phyloP scores from a whole-genome alignment of 2,888 invertebrate genomes.

The Erebia ligea region DNA sequence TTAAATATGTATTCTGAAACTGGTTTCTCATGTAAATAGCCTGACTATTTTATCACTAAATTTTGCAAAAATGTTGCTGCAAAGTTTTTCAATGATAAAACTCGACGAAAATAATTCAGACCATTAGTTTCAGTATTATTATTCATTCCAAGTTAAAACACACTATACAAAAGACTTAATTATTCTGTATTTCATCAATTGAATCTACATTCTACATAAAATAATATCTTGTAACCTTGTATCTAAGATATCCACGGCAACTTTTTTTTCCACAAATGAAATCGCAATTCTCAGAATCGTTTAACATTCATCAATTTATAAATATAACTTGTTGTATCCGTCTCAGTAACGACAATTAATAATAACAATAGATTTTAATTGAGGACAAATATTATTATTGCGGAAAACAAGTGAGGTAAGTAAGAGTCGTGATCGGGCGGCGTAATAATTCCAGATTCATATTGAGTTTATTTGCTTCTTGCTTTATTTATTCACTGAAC shows the following conservation, averaged over 20 bases:
- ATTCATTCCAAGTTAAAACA: background rate
- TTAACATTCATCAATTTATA: background rate
- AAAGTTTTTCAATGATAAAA: background rate
- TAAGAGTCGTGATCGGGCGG: slow-evolving; percentile 25
- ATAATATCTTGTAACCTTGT: no score
- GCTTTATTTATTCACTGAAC: slow-evolving; percentile 5
- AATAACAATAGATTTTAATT: slow-evolving; percentile 14
- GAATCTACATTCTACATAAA: background rate
- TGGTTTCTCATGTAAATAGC: slow-evolving; percentile 20
- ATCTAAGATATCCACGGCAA: no score
- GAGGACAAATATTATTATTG: slow-evolving; percentile 13
- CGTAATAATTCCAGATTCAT: background rate
- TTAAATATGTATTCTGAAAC: slow-evolving; percentile 15
- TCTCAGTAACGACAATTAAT: background rate
- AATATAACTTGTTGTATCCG: background rate
- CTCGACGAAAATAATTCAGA: background rate
- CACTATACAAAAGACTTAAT: no score
- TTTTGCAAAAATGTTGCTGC: background rate
- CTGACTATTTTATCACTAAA: background rate
- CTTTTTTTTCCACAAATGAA: background rate
- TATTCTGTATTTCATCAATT: background rate
- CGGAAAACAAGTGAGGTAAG: slow-evolving; percentile 28
- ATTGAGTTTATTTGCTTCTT: background rate
- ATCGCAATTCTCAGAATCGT: background rate
- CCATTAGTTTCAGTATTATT: background rate